Conservation (phyloP, 2,888 invertebrate species). For the Alsophila aescularia region DNA sequence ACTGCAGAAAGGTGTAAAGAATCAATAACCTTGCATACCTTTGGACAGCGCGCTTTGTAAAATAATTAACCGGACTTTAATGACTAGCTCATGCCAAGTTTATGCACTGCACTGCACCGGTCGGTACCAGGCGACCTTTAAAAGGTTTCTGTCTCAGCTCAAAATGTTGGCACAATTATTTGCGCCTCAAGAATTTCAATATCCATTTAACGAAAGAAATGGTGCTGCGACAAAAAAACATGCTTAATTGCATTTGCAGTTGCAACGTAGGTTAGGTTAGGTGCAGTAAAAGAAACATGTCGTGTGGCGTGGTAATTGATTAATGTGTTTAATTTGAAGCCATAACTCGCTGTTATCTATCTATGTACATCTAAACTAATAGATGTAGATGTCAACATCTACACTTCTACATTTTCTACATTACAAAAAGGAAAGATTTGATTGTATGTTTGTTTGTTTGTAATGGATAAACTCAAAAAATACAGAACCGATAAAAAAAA, state of each 20-base stretch:
- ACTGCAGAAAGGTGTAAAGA: constrained; percentile 10
- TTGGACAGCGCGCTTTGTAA: background rate
- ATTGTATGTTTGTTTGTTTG: no score
- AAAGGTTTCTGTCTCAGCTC: constrained; percentile 17
- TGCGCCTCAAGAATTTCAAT: constrained; percentile 15
- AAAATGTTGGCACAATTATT: constrained; percentile 22
- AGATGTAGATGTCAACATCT: no score
- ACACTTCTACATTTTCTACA: no score
- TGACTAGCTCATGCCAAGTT: constrained; percentile 1
- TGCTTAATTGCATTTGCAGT: constrained; percentile 39
- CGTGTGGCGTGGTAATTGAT: constrained; percentile 55
- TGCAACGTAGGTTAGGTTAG: constrained; percentile 7
- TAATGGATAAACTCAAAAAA: no score
- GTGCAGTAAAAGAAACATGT: constrained; percentile 26
- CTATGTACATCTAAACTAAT: no score
- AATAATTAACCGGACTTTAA: constrained; percentile 7
- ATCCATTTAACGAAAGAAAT: constrained; percentile 20
- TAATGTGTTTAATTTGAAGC: constrained; percentile 57
- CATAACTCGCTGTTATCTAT: constrained; percentile 38
- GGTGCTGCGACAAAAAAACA: constrained; percentile 29
- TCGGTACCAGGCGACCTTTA: constrained; percentile 11
- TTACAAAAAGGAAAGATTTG: no score
- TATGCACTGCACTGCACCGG: background rate
- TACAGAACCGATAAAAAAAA: no score
- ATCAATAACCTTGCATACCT: constrained; percentile 14